Evolutionary conservation across 2,113 vertebrate genomes (phyloP), one percentile per base, ranked within the genome.

Genomic region (Oceanodroma tethys): DNA sequence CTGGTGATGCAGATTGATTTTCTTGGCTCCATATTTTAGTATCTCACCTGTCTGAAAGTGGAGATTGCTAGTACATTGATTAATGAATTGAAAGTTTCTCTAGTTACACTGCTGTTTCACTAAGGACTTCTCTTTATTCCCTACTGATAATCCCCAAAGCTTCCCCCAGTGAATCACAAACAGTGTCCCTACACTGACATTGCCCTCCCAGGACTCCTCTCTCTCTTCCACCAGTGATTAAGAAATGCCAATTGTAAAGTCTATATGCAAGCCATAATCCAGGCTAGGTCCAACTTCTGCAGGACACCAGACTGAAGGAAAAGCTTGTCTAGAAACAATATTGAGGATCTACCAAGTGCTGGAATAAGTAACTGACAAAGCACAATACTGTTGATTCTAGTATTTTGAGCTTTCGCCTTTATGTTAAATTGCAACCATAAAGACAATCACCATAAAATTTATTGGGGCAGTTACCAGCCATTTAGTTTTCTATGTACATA

Each of bases 371-470:
- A 63, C 66, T 65, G 74, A 82, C 43, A 90, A 80, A 90, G 76
- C 16, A 30, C 67, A 70, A n/a, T 62, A 20, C 48, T 48, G 29
- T 60, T 56, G 58, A 86, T 88, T 86, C 68, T 52, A 59, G 13
- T 47, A 92, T 43, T 88, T 38, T 83, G 48, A 94, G 32, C 32
- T 70, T 76, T 70, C 68, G 50, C 59, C 58, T 50, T 83, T 67
- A 88, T 26, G 34, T 59, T 93, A 90, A 83, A 88, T 4, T 11
- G 23, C 43, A 86, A 59, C 72, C 65, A 89, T 87, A 87, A 93
- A 87, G 78, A 73, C 34, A 45, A 95, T 79, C 62, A 94, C 80
- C 53, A 82, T 70, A 52, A 85, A 75, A 93, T 89, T 89, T 47
- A 87, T 1, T n/a, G n/a, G 58, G 45, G 58, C 62, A 85, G 43